Evolutionary conservation across 2,888 invertebrate species (phyloP).

Genomic region (Netelia inedita): DNA sequence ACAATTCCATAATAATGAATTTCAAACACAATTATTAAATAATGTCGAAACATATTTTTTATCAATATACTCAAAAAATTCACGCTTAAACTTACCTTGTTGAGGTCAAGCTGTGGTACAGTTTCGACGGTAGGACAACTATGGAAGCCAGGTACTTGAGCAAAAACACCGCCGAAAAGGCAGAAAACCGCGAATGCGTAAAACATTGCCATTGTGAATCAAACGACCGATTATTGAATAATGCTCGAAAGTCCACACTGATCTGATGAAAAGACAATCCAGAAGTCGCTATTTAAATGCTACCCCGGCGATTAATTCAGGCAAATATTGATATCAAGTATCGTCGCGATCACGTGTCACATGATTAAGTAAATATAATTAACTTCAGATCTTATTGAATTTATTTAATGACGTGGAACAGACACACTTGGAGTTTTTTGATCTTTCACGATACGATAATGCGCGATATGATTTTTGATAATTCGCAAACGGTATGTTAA

Average conservation of each 20-base stretch:
- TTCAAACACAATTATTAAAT: too few species aligned
- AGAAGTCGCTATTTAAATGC: constrained; percentile 41
- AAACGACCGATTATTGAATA: background rate
- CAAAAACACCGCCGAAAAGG: constrained; percentile 64
- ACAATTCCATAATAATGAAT: too few species aligned
- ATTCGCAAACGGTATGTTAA: too few species aligned
- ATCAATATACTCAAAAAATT: background rate
- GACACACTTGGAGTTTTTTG: background rate
- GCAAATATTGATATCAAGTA: background rate
- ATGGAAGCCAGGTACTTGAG: constrained; percentile 88
- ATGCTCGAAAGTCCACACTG: constrained; percentile 18
- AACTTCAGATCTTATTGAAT: background rate
- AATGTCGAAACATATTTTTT: too few species aligned
- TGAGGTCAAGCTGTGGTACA: constrained; percentile 87
- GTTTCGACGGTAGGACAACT: constrained; percentile 87
- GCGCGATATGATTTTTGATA: too few species aligned
- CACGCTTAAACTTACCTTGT: constrained; percentile 84
- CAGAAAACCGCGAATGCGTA: constrained; percentile 47
- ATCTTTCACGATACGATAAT: background rate
- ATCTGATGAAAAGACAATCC: constrained; percentile 20
- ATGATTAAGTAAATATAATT: background rate
- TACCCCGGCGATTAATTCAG: background rate
- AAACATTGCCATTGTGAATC: constrained; percentile 31
- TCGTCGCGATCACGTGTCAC: background rate
- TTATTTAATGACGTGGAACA: background rate